phyloP scores from a whole-genome alignment of 2,113 vertebrate species.

The Geococcyx californianus region DNA sequence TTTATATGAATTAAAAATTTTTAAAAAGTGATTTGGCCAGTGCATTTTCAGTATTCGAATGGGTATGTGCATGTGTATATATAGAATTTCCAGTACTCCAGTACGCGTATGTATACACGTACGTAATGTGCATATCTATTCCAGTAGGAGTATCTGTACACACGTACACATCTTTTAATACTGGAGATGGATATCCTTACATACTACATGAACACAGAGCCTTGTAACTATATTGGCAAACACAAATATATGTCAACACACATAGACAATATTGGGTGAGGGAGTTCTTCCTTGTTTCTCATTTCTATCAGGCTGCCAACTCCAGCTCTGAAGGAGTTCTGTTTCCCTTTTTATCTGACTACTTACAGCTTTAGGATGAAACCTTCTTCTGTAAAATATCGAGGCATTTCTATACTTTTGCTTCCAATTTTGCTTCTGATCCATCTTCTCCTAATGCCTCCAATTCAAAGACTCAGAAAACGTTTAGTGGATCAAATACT shows the following conservation, averaged over 20 bases:
- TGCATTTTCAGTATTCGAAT: not conserved
- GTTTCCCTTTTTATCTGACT: not conserved
- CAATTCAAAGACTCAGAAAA: not conserved
- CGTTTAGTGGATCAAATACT: not conserved
- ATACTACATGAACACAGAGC: not conserved
- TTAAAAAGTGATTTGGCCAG: not conserved
- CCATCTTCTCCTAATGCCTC: not conserved
- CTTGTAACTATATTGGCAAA: not conserved
- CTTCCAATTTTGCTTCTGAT: not conserved
- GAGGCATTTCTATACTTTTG: not conserved
- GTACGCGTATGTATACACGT: not conserved
- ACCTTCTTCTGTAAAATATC: not conserved
- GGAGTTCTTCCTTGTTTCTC: not conserved
- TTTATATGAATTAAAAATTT: not conserved
- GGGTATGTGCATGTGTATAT: not conserved
- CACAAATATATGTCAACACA: not conserved
- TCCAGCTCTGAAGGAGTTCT: not conserved
- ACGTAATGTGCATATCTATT: not conserved
- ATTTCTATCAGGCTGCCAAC: not conserved
- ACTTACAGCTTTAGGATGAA: not conserved
- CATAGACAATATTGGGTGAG: not conserved
- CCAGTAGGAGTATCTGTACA: not conserved
- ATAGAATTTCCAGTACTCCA: not conserved
- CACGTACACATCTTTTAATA: not conserved
- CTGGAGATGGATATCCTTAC: not conserved